Evolutionary conservation across 2,113 vertebrate species (phyloP), one percentile per base, ranked within the genome.

Genomic region (Erpornis zantholeuca): DNA sequence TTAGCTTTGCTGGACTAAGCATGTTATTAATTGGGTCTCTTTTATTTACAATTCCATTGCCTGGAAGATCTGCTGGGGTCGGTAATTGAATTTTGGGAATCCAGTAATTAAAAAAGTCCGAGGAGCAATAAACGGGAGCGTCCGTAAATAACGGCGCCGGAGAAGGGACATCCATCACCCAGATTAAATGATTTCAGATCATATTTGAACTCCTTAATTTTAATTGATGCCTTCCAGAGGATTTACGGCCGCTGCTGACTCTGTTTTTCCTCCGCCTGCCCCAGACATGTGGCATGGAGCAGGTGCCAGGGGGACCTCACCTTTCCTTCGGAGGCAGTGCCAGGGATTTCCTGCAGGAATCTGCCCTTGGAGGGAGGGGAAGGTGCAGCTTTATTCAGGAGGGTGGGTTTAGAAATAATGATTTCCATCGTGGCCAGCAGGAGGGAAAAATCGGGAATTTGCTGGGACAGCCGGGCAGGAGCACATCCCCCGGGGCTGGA

Each of bases 41-140:
- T 96, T 97, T 97, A 97, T 98, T 98, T 97, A 97, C 96, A 97
- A 53, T 97, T 95, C 96, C 76, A 84, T 88, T 65, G 94, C 96
- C 92, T 95, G 94, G 95, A 96, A 97, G 96, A 97, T 97, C 97
- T 92, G 97, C 95, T 82, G 88, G 86, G 65, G 52, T 84, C 7
- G 29, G 78, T 97, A 98, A 98, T 97, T 98, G 97, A 97, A 98
- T 98, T 98, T 97, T 68, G 86, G 97, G 97, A 97, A 96, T 91
- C 68, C 93, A 70, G 96, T 98, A 98, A 98, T 98, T 98, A 97
- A 96, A 98, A 93, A 97, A 98, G 96, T 92, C 97, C 97, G 91
- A 97, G 98, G 96, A 98, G 97, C 97, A 97, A 97, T 98, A 98
- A 98, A 96, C 72, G 90, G 94, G 96, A 96, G 95, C 40, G 15